phyloP scores from a whole-genome alignment of 2,113 vertebrate species.

The Nycticorax nycticorax region DNA sequence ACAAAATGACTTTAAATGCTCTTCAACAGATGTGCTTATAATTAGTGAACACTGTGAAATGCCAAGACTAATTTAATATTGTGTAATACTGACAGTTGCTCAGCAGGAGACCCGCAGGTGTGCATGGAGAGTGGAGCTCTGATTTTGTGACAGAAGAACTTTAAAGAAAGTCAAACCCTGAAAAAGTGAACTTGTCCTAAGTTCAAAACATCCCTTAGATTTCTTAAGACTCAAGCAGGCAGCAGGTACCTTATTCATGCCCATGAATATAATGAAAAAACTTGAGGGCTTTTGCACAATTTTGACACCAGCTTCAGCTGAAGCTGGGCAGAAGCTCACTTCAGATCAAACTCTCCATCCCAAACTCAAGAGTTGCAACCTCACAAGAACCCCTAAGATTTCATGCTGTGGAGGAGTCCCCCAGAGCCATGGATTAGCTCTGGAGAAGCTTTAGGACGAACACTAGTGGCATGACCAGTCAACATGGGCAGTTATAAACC shows the following conservation, averaged over 20 bases:
- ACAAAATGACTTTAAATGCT: not conserved
- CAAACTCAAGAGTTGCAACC: not conserved
- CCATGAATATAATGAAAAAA: not conserved
- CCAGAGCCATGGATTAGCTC: not conserved
- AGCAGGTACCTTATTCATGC: not conserved
- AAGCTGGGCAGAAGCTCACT: not conserved
- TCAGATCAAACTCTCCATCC: not conserved
- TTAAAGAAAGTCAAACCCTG: not conserved
- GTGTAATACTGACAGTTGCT: not conserved
- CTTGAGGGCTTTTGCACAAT: not conserved
- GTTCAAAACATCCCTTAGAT: not conserved
- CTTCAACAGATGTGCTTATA: constrained; percentile 33
- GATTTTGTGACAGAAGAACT: not conserved
- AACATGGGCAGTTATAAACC: accelerated
- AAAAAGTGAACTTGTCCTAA: not conserved
- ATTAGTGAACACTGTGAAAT: not conserved
- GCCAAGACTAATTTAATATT: not conserved
- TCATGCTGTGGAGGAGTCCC: not conserved
- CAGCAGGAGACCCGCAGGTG: constrained; percentile 22
- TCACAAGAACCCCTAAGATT: not conserved
- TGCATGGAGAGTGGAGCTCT: not conserved
- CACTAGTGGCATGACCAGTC: not conserved
- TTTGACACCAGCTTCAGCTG: not conserved
- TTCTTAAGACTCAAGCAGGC: not conserved
- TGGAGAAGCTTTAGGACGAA: not conserved